These are phyloP conservation scores for Apocheima hispidaria DNA, from an alignment of 2,888 invertebrate genomes.

Conservation along the genomic window DNA sequence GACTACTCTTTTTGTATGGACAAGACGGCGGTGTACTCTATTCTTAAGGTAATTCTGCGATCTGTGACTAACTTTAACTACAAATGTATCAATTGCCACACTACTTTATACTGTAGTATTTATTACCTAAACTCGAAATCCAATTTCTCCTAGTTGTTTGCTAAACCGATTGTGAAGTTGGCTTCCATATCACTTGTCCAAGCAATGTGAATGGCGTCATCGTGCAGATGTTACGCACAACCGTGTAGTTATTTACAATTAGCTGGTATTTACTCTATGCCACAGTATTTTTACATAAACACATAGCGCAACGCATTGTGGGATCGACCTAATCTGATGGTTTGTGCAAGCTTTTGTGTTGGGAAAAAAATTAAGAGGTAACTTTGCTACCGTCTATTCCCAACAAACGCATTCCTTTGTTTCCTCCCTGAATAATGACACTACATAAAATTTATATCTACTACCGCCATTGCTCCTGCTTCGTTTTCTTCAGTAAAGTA, in stretches of 20 bases:
- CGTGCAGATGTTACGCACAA: conserved; percentile 9
- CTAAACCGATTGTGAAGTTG: neutral
- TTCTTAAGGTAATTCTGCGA: no score
- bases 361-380: neutral
- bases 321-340: neutral
- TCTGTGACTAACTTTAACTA: no score
- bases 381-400: no score
- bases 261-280: neutral
- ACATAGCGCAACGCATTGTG: conserved; percentile 9
- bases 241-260: neutral
- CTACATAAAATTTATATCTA: no score
- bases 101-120: neutral
- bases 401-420: no score
- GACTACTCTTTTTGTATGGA: no score
- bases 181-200: conserved; percentile 14
- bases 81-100: no score
- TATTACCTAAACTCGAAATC: neutral
- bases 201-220: conserved; percentile 19
- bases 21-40: no score
- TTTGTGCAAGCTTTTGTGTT: conserved; percentile 6
- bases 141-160: neutral
- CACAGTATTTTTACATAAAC: conserved; percentile 17
- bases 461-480: no score
- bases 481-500: no score
- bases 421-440: no score